Base-by-base conservation (phyloP, 2,797 vertebrate genomes). In the Momotus momota region DNA sequence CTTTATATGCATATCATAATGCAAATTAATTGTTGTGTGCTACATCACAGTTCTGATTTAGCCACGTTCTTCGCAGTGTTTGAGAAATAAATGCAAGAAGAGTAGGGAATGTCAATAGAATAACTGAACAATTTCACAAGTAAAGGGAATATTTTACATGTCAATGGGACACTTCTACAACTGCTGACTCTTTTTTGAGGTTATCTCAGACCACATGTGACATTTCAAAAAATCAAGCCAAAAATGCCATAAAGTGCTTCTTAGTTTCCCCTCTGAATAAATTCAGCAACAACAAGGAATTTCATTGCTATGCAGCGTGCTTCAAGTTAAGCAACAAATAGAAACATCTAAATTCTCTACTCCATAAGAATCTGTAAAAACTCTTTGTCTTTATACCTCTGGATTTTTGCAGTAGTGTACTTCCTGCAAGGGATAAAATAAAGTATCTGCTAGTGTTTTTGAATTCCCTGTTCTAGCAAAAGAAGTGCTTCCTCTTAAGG, bases 1-100 rank as follows among this genome's bases (percentile, higher is more conserved):
- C 29, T 88, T 92, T 46, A 8, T 70, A 41, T 67, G 64, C 92
- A 90, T 57, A 85, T 2, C 73, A n/a, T 85, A 91, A 91, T 71
- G 75, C 57, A 91, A 96, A 96, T 90, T 91, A 96, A 94, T 67
- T 89, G 67, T 21, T 71, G 71, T 9, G 17, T 41, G 52, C 60
- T 87, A 95, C 93, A 96, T 93, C 84, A 91, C 43, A 57, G 81
- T 38, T 90, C 81, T 55, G 69, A 93, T 89, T 92, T 71, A 92
- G 88, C 57, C 85, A 77, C 3, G 1, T 46, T 83, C 85, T 86
- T 69, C 67, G 33, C 71, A 90, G 33, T 4, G 14, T 43, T 78
- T 41, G n/a, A 83, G 49, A 93, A 95, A 74, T 51, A 80, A 91
- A 86, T 40, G 71, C 9, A 9, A 16, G 60, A 81, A 25, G 40